A percentile compares a stretch with the other conserved stretches of the same genome.
Evolutionary conservation across 2,113 vertebrate species (phyloP).

Genomic region (Cavia porcellus): DNA sequence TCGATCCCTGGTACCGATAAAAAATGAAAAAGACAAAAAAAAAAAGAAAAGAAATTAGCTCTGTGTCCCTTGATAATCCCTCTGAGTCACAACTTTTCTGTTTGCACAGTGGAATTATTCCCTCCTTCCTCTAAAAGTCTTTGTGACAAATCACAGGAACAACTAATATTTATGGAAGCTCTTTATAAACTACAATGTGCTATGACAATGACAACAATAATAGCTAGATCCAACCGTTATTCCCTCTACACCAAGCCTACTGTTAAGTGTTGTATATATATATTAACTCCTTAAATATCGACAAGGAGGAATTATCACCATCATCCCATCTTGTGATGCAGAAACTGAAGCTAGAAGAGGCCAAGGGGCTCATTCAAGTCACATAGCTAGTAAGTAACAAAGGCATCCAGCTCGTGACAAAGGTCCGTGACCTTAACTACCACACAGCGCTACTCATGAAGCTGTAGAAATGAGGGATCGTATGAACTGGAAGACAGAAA

Average conservation of each 20-base stretch:
- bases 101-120: background rate
- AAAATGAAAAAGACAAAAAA: no score
- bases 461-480: no score
- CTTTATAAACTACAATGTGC: background rate
- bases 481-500: background rate
- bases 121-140: background rate
- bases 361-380: background rate
- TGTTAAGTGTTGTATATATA: background rate
- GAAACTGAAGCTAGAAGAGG: background rate
- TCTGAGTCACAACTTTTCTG: background rate
- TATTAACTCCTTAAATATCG: no score
- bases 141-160: background rate
- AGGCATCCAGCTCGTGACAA: background rate
- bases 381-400: background rate
- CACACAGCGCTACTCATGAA: background rate
- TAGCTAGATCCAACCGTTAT: no score
- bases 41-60: background rate
- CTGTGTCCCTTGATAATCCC: background rate
- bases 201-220: rapidly evolving
- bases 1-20: no score
- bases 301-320: background rate
- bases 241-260: no score
- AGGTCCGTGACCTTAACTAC: background rate
- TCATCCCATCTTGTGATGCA: background rate
- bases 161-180: background rate